Percentiles rank a stretch among this genome's conserved stretches.
These are phyloP conservation scores for Oncopodura yosiiana DNA, from an alignment of 1,140 invertebrate species.

Conservation along the genomic window DNA sequence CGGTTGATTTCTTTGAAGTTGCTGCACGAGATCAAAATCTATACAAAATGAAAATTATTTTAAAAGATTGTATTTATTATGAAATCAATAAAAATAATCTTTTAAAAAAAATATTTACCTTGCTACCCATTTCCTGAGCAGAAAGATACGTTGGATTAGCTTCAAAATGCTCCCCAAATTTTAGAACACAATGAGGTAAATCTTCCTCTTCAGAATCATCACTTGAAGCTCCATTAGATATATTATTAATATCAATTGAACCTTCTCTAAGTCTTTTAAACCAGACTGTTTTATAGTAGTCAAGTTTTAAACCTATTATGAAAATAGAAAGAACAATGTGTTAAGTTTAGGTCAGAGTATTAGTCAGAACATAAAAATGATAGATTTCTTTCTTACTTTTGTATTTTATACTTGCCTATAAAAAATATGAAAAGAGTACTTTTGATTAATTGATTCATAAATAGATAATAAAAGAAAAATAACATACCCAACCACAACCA, in stretches of 20 bases:
- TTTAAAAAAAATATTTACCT: slow-evolving; percentile 15
- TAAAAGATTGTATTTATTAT: neutral
- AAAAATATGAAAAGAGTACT: slow-evolving; percentile 1
- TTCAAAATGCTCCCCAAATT: slow-evolving; percentile 35
- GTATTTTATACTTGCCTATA: slow-evolving; percentile 34
- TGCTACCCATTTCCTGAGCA: slow-evolving; percentile 25
- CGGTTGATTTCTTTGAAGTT: slow-evolving; percentile 34
- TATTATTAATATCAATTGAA: slow-evolving; percentile 38
- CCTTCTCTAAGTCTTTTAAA: slow-evolving; percentile 46
- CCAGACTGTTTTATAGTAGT: slow-evolving; percentile 76
- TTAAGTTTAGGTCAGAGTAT: slow-evolving; percentile 1
- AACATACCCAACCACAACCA: slow-evolving; percentile 84
- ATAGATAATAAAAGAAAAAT: no score
- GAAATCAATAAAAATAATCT: neutral
- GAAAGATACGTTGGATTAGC: slow-evolving; percentile 20
- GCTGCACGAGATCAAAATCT: slow-evolving; percentile 35
- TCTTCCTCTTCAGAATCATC: slow-evolving; percentile 29
- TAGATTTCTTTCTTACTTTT: slow-evolving; percentile 43
- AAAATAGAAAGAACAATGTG: neutral
- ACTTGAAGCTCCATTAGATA: slow-evolving; percentile 30
- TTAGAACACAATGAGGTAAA: slow-evolving; percentile 30
- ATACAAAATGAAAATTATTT: slow-evolving; percentile 10
- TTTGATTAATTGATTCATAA: slow-evolving; percentile 39
- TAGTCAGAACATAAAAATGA: slow-evolving; percentile 8
- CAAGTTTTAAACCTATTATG: slow-evolving; percentile 64